Base-by-base conservation (phyloP, 2,888 invertebrate genomes). In the Ormyrus rosae region DNA sequence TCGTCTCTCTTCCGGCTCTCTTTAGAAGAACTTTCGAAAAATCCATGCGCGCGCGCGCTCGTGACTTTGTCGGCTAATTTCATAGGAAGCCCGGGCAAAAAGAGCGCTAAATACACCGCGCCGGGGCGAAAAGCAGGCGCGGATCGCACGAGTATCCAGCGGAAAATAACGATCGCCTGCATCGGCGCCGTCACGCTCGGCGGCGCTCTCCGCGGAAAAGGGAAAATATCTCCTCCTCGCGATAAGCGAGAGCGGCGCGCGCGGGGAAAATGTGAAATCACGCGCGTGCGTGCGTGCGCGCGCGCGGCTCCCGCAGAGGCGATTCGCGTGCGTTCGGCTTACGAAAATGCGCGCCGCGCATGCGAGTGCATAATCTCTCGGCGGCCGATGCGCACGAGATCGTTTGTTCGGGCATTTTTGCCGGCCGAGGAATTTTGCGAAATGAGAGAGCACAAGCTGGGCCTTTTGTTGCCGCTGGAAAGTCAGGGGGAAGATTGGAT, bases 211-310 rank as follows among this genome's bases (percentile, higher is more conserved):
- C 64, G 10, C 53, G 71, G 67, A 76, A 72, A 80, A 80, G 46
- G 72, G 72, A 73, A 77, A 77, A 81, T 68, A 53, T 72, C n/a
- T 10, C 55, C 8, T 0, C 34, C 34, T 50, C 10, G 56, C 67
- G 70, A 77, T 73, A 76, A 51, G 64, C 61, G 58, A 19, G 65
- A 51, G 34, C 19, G 4, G 4, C 53, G 60, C 19, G 4, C 53
- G 60, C 19, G 45, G 60, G 72, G 68, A 79, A 79, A 79, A 78
- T 78, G 55, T 78, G 78, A 78, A 78, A 79, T 74, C 74, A 58
- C 46, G 73, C 61, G 13, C 11, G 45, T 11, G n/a, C 53, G 34
- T n/a, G 48, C 50, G 51, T 50, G 13, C 19, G 46, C 50, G 13
- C 75, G 68, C 5, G 13, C 45, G 13, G 11, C 13, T 11, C 56